Conservation (phyloP, 2,888 invertebrate genomes). For the Vesta saturnalis region DNA sequence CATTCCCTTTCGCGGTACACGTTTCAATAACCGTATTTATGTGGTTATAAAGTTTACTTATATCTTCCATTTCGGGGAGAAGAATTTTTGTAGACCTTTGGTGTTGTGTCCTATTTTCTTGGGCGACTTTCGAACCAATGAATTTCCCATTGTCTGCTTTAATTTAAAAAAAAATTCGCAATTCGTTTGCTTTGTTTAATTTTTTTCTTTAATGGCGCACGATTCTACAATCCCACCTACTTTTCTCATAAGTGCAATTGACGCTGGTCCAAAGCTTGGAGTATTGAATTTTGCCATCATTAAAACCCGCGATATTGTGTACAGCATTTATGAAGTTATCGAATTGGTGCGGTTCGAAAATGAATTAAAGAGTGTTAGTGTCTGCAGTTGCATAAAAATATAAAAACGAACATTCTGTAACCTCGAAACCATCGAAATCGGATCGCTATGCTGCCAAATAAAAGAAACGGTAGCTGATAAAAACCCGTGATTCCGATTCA, state of each 20-base stretch:
- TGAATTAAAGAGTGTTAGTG: too few relatives aligned
- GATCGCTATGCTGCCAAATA: too few relatives aligned
- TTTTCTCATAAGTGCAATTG: conserved; percentile 4
- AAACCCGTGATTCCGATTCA: too few relatives aligned
- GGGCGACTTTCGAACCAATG: conserved; percentile 1
- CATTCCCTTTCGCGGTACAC: neutral
- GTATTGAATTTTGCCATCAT: conserved; percentile 1
- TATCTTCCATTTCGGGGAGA: neutral
- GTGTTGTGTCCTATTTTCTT: conserved; percentile 5
- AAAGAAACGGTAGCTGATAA: too few relatives aligned
- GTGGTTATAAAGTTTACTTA: neutral
- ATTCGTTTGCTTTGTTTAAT: neutral
- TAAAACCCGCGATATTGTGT: conserved; percentile 3
- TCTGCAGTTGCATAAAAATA: too few relatives aligned
- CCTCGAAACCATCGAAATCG: too few relatives aligned
- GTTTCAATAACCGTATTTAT: too few relatives aligned
- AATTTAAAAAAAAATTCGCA: neutral
- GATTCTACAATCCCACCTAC: neutral
- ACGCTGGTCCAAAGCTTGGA: conserved; percentile 9
- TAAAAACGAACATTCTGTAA: too few relatives aligned
- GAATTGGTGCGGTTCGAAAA: neutral
- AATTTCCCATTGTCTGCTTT: conserved; percentile 1
- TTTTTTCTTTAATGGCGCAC: conserved; percentile 2
- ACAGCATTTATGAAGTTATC: neutral
- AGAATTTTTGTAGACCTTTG: conserved; percentile 1